These are phyloP conservation scores for Timema podura DNA, from an alignment of 2,888 invertebrate species.

Conservation along the genomic window DNA sequence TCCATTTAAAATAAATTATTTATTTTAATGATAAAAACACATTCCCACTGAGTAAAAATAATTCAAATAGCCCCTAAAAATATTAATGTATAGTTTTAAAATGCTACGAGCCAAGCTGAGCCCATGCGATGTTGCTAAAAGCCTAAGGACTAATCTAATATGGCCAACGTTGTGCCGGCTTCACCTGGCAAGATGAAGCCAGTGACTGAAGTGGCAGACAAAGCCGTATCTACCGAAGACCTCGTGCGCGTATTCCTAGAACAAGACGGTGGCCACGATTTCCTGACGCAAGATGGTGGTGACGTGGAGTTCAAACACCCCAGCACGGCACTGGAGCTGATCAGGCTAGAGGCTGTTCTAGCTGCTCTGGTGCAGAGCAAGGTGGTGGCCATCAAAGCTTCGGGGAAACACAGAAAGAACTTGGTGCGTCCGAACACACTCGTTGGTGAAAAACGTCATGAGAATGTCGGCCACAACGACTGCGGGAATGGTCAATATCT, in stretches of 20 bases:
- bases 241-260: conserved; percentile 2
- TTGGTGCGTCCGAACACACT: no score
- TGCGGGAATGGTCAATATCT: conserved; percentile 38
- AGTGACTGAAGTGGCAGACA: conserved; percentile 55
- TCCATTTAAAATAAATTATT: no score
- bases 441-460: no score
- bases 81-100: no score
- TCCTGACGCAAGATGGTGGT: background rate
- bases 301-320: conserved; percentile 19
- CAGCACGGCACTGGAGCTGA: conserved; percentile 50
- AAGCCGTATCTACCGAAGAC: conserved; percentile 68
- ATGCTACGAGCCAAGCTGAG: no score
- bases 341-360: conserved; percentile 65
- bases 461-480: no score
- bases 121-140: no score
- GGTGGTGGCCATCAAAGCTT: conserved; percentile 57
- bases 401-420: conserved; percentile 12
- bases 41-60: no score
- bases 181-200: conserved; percentile 26
- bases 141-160: background rate
- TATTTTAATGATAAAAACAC: no score
- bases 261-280: no score
- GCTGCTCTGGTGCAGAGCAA: conserved; percentile 68
- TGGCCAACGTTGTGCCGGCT: conserved; percentile 1
- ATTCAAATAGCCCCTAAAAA: no score